These are phyloP conservation scores for Lacerta bilineata DNA, from an alignment of 2,797 vertebrate species.

Conservation along the genomic window DNA sequence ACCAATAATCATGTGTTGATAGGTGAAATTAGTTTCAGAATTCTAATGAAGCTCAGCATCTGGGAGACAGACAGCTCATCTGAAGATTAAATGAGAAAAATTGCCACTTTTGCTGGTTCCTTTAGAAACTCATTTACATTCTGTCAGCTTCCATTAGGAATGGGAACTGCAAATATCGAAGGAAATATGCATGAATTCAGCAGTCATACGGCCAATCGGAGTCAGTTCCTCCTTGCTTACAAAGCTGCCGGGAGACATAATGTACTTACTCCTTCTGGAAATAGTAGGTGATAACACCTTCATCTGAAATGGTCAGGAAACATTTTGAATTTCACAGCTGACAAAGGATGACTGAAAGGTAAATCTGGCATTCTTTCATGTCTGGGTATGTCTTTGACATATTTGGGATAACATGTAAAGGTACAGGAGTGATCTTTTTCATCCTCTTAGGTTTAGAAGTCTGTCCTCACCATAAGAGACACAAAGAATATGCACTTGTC, in stretches of 20 bases:
- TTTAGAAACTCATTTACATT: conserved; percentile 98
- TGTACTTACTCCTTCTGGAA: conserved; percentile 70
- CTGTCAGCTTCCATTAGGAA: conserved; percentile 95
- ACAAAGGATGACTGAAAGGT: conserved; percentile 18
- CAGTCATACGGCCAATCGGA: conserved; percentile 75
- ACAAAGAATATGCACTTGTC: background rate
- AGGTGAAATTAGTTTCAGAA: conserved; percentile 84
- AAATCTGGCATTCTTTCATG: conserved; percentile 24
- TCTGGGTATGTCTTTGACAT: background rate
- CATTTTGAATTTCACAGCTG: conserved; percentile 57
- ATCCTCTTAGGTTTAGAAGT: background rate
- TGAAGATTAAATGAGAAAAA: conserved; percentile 97
- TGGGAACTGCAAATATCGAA: conserved; percentile 78
- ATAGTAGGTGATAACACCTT: conserved; percentile 78
- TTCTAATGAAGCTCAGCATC: conserved; percentile 85
- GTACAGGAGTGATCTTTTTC: background rate
- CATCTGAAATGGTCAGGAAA: conserved; percentile 74
- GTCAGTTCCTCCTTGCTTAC: conserved; percentile 81
- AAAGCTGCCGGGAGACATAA: conserved; percentile 74
- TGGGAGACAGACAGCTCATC: conserved; percentile 89
- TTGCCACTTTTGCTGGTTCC: conserved; percentile 90
- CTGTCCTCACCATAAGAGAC: background rate
- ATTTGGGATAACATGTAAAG: background rate
- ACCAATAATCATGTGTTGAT: conserved; percentile 85
- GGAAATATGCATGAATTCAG: conserved; percentile 81